Percentiles rank a stretch among this genome's conserved stretches.
These are phyloP conservation scores for Smithornis capensis DNA, from an alignment of 2,113 vertebrate species.

Conservation along the genomic window DNA sequence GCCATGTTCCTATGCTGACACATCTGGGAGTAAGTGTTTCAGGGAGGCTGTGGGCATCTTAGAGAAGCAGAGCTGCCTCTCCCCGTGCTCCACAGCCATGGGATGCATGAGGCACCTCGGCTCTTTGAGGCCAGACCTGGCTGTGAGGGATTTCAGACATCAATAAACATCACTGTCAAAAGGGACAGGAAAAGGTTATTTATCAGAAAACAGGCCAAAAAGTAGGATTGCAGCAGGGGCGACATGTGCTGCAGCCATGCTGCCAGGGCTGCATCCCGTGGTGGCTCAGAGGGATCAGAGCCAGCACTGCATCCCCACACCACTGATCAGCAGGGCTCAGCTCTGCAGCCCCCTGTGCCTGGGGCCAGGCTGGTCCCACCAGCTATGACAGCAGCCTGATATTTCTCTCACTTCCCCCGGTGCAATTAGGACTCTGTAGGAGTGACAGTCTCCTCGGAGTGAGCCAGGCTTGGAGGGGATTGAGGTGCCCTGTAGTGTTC, in stretches of 20 bases:
- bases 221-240: background rate
- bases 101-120: background rate
- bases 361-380: background rate
- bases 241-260: background rate
- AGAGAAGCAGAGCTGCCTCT: background rate
- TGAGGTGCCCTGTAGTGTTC: background rate
- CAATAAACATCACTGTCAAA: constrained; percentile 58
- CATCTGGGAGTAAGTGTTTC: background rate
- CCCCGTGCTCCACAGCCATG: background rate
- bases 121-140: constrained; percentile 8
- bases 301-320: background rate
- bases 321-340: fast-evolving
- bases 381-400: background rate
- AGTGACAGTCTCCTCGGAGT: background rate
- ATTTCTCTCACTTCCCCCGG: fast-evolving
- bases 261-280: background rate
- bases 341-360: background rate
- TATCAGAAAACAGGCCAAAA: background rate
- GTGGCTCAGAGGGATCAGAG: background rate
- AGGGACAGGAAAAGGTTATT: constrained; percentile 48
- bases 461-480: background rate
- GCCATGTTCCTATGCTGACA: background rate
- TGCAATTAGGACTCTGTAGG: background rate
- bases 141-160: constrained; percentile 30
- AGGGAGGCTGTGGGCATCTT: background rate